These are phyloP conservation scores for Euborellia annulipes DNA, from an alignment of 1,140 invertebrate genomes.

Conservation along the genomic window DNA sequence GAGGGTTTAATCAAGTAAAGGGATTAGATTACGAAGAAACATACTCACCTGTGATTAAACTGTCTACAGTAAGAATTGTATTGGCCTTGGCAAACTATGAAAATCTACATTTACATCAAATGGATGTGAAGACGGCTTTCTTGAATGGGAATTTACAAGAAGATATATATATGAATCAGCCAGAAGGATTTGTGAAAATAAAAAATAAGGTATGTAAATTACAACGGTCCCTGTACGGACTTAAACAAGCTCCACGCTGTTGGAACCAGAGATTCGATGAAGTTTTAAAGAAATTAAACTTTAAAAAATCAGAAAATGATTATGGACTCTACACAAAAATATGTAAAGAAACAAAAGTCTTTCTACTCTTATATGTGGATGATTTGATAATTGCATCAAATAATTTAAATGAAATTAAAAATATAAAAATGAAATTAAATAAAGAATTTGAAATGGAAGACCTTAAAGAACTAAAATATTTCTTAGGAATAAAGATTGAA, in stretches of 20 bases:
- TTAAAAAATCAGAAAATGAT: constrained; percentile 9
- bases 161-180: background rate
- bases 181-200: background rate
- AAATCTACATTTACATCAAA: background rate
- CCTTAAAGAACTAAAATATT: constrained; percentile 10
- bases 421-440: constrained; percentile 4
- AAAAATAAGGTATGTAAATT: constrained; percentile 17
- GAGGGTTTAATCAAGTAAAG: background rate
- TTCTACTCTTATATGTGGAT: constrained; percentile 12
- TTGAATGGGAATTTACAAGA: background rate
- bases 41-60: background rate
- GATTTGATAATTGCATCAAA: constrained; percentile 9
- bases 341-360: background rate
- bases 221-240: constrained; percentile 7
- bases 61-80: background rate
- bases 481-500: constrained; percentile 10
- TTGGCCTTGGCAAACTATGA: background rate
- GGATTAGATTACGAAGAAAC: background rate
- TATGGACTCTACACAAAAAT: constrained; percentile 6
- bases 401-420: constrained; percentile 1
- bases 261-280: constrained; percentile 11
- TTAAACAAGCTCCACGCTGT: constrained; percentile 9
- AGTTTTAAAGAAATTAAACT: constrained; percentile 3
- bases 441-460: constrained; percentile 9
- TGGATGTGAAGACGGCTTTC: background rate